Percentiles rank a stretch among this genome's conserved stretches.
phyloP scores from a whole-genome alignment of 2,888 invertebrate species.

The Argyresthia albistria region DNA sequence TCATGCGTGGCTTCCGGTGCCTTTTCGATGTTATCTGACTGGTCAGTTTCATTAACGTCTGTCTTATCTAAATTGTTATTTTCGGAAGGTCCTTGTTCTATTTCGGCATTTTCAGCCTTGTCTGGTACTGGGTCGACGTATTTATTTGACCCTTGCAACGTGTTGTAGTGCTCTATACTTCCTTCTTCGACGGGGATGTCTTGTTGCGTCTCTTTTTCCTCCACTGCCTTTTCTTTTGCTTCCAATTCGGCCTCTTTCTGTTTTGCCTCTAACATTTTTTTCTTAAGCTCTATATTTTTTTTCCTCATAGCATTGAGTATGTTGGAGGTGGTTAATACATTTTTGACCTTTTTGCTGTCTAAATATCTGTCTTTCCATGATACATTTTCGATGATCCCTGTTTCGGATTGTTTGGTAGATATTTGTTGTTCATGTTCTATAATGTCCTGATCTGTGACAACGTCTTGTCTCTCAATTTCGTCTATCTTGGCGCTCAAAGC shows the following conservation, averaged over 20 bases:
- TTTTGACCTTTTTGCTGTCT: conserved; percentile 72
- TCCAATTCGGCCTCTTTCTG: conserved; percentile 23
- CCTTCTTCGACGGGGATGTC: conserved; percentile 51
- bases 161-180: conserved; percentile 71
- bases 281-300: conserved; percentile 65
- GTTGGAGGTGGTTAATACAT: conserved; percentile 66
- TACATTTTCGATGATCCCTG: conserved; percentile 21
- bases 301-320: conserved; percentile 74
- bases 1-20: conserved; percentile 11
- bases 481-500: conserved; percentile 62
- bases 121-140: conserved; percentile 43
- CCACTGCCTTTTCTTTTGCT: conserved; percentile 8
- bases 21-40: too few species aligned
- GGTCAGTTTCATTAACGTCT: neutral
- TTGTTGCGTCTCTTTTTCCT: conserved; percentile 29
- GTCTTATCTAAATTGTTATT: neutral
- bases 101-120: neutral
- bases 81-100: too few species aligned
- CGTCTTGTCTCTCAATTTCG: conserved; percentile 45
- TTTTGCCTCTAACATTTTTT: conserved; percentile 37
- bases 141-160: conserved; percentile 41
- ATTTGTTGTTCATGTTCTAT: conserved; percentile 7
- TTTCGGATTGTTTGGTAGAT: neutral
- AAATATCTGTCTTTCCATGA: conserved; percentile 76
- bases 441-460: conserved; percentile 33